A percentile compares a stretch with the other conserved stretches of the same genome.
Evolutionary conservation across 2,888 invertebrate species (phyloP).

Genomic region (Sphecodes monilicornis): DNA sequence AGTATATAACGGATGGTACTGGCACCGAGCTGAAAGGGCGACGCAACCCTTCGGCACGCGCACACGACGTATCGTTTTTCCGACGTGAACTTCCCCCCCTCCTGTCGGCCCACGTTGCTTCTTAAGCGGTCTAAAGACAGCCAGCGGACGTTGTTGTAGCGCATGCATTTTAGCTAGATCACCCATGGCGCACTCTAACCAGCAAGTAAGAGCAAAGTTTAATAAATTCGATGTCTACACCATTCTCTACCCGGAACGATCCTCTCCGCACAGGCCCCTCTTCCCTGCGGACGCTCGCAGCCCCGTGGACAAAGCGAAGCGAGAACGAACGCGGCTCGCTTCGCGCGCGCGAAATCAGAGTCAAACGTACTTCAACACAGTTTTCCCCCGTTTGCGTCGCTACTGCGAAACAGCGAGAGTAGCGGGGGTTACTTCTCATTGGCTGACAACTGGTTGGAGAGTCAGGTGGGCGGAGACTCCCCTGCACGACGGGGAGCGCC

Average conservation of each 20-base stretch:
- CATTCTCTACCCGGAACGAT: conserved; percentile 44
- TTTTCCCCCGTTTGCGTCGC: background rate
- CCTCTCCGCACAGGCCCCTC: conserved; percentile 4
- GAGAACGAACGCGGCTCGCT: conserved; percentile 4
- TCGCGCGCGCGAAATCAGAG: background rate
- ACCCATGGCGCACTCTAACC: conserved; percentile 71
- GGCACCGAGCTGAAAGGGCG: background rate
- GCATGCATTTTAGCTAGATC: conserved; percentile 78
- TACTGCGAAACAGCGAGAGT: background rate
- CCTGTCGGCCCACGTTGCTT: conserved; percentile 52
- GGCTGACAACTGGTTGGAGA: background rate
- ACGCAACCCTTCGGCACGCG: conserved; percentile 1
- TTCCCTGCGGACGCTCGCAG: background rate
- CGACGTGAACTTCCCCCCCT: conserved; percentile 4
- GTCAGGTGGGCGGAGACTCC: background rate
- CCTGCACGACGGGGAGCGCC: background rate
- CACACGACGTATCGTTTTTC: conserved; percentile 6
- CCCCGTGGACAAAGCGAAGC: background rate
- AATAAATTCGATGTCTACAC: conserved; percentile 68
- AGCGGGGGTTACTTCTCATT: background rate
- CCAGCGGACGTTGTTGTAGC: conserved; percentile 78
- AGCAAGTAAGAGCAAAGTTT: conserved; percentile 68
- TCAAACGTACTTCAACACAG: background rate
- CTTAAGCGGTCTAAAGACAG: conserved; percentile 68
- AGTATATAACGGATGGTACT: background rate